A percentile compares a stretch with the other conserved stretches of the same genome.
Conservation (phyloP, 2,113 vertebrate genomes). For the Pseudopipra pipra region DNA sequence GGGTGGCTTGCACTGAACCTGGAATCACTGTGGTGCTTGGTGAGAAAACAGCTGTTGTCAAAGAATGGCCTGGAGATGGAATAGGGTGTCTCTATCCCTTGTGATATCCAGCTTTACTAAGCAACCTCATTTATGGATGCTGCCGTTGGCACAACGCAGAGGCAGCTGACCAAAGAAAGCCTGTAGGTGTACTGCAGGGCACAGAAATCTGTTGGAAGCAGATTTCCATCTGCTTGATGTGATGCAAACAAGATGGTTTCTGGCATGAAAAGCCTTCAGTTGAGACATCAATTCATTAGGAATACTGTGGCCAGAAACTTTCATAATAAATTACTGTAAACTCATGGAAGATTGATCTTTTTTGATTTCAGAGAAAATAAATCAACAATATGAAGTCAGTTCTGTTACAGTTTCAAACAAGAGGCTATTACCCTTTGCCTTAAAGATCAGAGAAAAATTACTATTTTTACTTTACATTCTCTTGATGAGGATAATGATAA, state of each 20-base stretch:
- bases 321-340: slow-evolving; percentile 44
- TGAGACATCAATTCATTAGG: not conserved
- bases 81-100: not conserved
- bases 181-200: not conserved
- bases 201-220: not conserved
- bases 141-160: not conserved
- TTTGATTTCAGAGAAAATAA: slow-evolving; percentile 42
- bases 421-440: slow-evolving; percentile 66
- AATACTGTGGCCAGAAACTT: not conserved
- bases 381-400: slow-evolving; percentile 17
- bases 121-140: not conserved
- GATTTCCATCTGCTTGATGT: not conserved
- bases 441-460: slow-evolving; percentile 79
- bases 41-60: not conserved
- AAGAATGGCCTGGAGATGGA: not conserved
- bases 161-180: not conserved
- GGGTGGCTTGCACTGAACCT: not conserved
- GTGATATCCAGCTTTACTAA: not conserved
- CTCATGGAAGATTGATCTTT: slow-evolving; percentile 30
- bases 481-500: slow-evolving; percentile 83
- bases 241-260: not conserved
- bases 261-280: not conserved
- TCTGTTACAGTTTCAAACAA: slow-evolving; percentile 53
- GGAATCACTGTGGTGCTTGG: not conserved
- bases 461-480: slow-evolving; percentile 79